A percentile compares a stretch with the other conserved stretches of the same genome.
Conservation (phyloP, 2,113 vertebrate genomes). For the Poicephalus meyeri region DNA sequence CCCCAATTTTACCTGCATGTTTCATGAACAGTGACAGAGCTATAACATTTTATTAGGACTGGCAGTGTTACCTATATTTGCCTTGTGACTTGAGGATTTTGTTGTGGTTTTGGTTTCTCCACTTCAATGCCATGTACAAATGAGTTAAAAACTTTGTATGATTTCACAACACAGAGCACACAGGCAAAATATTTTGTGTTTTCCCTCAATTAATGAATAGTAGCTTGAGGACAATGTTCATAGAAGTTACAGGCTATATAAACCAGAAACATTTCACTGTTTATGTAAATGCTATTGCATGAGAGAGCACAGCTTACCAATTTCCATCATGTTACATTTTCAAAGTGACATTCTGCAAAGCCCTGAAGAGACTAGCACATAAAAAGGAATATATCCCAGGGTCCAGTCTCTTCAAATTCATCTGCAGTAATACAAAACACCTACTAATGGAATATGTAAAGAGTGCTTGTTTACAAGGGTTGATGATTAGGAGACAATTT, state of each 20-base stretch:
- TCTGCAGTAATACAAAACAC: neutral
- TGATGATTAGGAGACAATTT: neutral
- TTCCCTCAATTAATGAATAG: neutral
- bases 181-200: neutral
- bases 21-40: neutral
- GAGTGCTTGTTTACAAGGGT: neutral
- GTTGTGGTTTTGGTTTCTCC: neutral
- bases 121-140: neutral
- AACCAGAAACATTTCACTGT: conserved; percentile 32
- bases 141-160: neutral
- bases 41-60: neutral
- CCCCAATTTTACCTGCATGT: neutral
- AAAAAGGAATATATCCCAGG: neutral
- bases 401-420: neutral
- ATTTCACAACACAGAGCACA: neutral
- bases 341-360: conserved; percentile 39
- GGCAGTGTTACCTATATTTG: neutral
- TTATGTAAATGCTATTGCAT: conserved; percentile 40
- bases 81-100: neutral
- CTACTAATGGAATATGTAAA: neutral
- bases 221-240: neutral
- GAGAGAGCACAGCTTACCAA: conserved; percentile 17
- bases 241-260: neutral
- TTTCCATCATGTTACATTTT: conserved; percentile 47
- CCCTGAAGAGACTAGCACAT: neutral